Base-by-base conservation (phyloP, 2,888 invertebrate genomes). In the Gortyna flavago region DNA sequence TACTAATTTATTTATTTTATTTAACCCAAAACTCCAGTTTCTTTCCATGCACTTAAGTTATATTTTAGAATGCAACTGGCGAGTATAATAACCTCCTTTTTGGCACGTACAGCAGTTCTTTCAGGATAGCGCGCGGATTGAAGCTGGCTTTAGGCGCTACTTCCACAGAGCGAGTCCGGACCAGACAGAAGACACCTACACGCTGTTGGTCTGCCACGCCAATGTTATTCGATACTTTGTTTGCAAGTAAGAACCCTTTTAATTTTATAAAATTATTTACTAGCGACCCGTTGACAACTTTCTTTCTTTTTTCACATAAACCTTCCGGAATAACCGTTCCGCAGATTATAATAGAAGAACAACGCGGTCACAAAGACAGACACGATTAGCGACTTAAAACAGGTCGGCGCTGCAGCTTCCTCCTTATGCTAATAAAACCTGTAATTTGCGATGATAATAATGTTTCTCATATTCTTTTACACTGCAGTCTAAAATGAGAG, bases 201-300 rank as follows among this genome's bases (percentile, higher is more conserved):
- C 99, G 57, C 93, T 99, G 64, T 96, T 99, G 75, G 99, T 99
- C 2, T 99, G 99, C 89, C 99, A 99, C 94, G 99, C 99, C 7
- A 99, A 99, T 95, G 99, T 99, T 38, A 99, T 99, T 90, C 97
- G 99, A 66, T 99, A 99, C 95, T 99, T 99, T 92, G 98, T 98
- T n/a, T 99, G 99, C 97, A 97, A 98, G 98, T 98, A 91, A 96
- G 95, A 95, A 44, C 3, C 0, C 38, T 29, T 64, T 67, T 41
- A 9, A n/a, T n/a, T 68, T 38, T n/a, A 18, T 35, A 21, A 13
- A 6, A 29, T 44, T 8, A 18, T 66, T 66, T 21, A 44, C 65
- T 18, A 18, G 9, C 41, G 16, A 16, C 8, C n/a, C 16, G 25
- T 16, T 35, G 35, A 35, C 35, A 5, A 35, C 25, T 65, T 68